A percentile compares a stretch with the other conserved stretches of the same genome.
Conservation (phyloP, 2,113 vertebrate species). For the Tapirus terrestris region DNA sequence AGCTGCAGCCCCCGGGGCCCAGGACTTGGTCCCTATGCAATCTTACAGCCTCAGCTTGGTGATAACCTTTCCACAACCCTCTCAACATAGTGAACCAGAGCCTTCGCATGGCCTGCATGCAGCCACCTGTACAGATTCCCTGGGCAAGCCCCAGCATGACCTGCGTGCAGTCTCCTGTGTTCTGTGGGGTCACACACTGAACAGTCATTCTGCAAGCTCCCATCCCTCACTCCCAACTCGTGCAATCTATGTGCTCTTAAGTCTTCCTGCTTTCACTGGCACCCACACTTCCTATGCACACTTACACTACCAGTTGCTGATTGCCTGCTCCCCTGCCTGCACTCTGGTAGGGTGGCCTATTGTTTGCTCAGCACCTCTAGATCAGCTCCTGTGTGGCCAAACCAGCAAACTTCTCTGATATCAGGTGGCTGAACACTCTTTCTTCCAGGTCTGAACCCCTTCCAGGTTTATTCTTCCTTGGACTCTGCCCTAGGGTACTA, state of each 20-base stretch:
- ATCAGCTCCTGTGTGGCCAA: background rate
- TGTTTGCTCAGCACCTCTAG: background rate
- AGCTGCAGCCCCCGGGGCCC: background rate
- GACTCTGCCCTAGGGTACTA: background rate
- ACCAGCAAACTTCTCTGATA: background rate
- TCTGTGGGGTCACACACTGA: background rate
- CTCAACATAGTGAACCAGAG: background rate
- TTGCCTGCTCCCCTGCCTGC: background rate
- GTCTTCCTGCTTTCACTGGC: background rate
- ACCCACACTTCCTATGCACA: background rate
- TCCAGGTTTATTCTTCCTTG: background rate
- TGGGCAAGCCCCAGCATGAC: background rate
- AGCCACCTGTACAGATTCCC: background rate
- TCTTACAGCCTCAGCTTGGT: background rate
- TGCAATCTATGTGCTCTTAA: background rate
- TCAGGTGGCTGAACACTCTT: background rate
- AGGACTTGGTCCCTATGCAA: background rate
- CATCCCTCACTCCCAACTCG: background rate
- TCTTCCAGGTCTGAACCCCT: background rate
- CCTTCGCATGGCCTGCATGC: background rate
- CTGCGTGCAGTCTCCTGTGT: background rate
- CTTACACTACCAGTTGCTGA: background rate
- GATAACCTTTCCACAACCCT: background rate
- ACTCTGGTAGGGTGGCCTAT: background rate
- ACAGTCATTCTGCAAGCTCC: background rate